These are phyloP conservation scores for Heptranchias perlo DNA, from an alignment of 2,113 vertebrate genomes.

Conservation along the genomic window DNA sequence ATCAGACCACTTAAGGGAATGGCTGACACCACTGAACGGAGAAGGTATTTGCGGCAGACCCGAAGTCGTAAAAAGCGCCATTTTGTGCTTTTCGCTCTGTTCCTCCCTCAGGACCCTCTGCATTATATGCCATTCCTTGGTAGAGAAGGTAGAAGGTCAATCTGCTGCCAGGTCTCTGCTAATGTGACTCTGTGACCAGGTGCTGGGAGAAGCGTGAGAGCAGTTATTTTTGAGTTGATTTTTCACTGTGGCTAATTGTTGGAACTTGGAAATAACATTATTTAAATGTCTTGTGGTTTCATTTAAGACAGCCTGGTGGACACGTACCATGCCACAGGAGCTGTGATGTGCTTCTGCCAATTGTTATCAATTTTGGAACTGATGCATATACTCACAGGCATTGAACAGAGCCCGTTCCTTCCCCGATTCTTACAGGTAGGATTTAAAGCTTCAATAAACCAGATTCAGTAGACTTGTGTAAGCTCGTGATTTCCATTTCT, in stretches of 20 bases:
- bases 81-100: background rate
- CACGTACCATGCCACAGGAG: conserved; percentile 81
- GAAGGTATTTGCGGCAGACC: background rate
- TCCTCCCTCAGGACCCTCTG: background rate
- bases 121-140: background rate
- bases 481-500: background rate
- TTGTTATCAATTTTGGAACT: conserved; percentile 76
- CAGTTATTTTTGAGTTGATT: background rate
- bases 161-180: background rate
- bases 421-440: conserved; percentile 77
- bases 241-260: background rate
- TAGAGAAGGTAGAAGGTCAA: background rate
- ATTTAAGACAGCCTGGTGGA: conserved; percentile 71
- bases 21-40: background rate
- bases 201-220: background rate
- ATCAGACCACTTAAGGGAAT: background rate
- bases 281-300: background rate
- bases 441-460: background rate
- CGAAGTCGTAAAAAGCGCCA: background rate
- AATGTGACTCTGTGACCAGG: background rate
- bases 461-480: background rate
- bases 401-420: conserved; percentile 68
- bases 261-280: background rate
- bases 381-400: conserved; percentile 73
- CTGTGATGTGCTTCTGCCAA: conserved; percentile 83